Evolutionary conservation across 2,797 vertebrate species (phyloP).

Genomic region (Coregonus ussuriensis): DNA sequence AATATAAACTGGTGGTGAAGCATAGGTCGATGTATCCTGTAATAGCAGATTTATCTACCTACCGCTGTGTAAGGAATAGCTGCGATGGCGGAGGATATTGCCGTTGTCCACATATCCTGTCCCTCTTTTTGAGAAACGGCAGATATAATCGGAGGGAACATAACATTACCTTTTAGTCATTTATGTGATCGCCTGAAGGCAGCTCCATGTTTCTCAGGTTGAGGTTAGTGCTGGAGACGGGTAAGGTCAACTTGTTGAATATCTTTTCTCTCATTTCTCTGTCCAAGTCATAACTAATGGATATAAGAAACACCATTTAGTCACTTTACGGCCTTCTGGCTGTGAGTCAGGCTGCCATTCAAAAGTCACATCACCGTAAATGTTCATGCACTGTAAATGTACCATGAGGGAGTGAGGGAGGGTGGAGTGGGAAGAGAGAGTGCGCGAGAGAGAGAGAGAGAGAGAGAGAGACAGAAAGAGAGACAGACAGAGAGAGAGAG

Average conservation of each 20-base stretch:
- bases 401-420: not conserved
- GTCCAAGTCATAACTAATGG: not conserved
- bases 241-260: too few relatives aligned
- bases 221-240: too few relatives aligned
- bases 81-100: conserved; percentile 30
- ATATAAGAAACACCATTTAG: not conserved
- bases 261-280: conserved; percentile 42
- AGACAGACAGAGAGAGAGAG: not conserved
- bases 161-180: conserved; percentile 66
- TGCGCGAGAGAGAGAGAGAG: too few relatives aligned
- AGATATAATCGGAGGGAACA: conserved; percentile 39
- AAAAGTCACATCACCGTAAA: not conserved
- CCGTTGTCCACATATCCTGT: conserved; percentile 30
- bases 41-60: too few relatives aligned
- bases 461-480: not conserved
- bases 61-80: conserved; percentile 17
- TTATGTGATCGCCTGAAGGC: conserved; percentile 7
- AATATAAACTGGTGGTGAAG: conserved; percentile 1
- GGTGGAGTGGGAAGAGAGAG: too few relatives aligned
- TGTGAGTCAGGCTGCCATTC: not conserved
- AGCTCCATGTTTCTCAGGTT: too few relatives aligned
- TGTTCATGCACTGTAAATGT: not conserved
- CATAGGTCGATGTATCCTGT: too few relatives aligned
- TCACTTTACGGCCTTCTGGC: not conserved
- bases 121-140: conserved; percentile 28